Conservation (phyloP, 2,113 vertebrate species). For the Polypterus bichir region DNA sequence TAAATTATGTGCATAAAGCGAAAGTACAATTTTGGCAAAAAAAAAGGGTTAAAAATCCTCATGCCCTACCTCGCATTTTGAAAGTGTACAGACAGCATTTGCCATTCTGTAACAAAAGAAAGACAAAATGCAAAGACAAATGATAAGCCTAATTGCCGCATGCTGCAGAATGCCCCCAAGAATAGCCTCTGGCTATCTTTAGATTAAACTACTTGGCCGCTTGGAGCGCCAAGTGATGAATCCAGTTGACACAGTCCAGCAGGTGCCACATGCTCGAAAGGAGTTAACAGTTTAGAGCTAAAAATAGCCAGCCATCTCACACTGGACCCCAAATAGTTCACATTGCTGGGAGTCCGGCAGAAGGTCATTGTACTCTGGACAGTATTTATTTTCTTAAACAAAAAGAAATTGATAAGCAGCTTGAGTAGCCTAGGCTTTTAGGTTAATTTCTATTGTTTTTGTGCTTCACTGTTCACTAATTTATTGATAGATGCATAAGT, state of each 20-base stretch:
- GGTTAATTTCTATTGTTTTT: constrained; percentile 22
- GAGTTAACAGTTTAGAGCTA: constrained; percentile 24
- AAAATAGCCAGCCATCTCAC: constrained; percentile 26
- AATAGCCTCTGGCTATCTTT: neutral
- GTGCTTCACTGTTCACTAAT: neutral
- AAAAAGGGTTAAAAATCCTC: too few relatives aligned
- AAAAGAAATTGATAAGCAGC: constrained; percentile 7
- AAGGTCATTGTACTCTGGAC: constrained; percentile 1
- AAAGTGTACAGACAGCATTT: too few relatives aligned
- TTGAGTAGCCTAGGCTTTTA: constrained; percentile 31
- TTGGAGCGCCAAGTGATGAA: neutral
- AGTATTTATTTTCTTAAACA: constrained; percentile 17
- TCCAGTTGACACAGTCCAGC: constrained; percentile 20
- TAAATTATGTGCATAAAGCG: too few relatives aligned
- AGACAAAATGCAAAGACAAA: too few relatives aligned
- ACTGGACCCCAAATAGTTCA: constrained; percentile 17
- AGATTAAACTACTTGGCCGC: neutral
- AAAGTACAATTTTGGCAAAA: too few relatives aligned
- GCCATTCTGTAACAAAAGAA: too few relatives aligned
- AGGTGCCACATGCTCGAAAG: constrained; percentile 27
- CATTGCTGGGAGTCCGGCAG: neutral
- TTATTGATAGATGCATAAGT: neutral
- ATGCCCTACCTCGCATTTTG: too few relatives aligned
- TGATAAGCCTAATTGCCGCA: neutral
- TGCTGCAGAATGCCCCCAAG: neutral